Base-by-base conservation (phyloP, 1,140 invertebrate species). In the Pinna nobilis region DNA sequence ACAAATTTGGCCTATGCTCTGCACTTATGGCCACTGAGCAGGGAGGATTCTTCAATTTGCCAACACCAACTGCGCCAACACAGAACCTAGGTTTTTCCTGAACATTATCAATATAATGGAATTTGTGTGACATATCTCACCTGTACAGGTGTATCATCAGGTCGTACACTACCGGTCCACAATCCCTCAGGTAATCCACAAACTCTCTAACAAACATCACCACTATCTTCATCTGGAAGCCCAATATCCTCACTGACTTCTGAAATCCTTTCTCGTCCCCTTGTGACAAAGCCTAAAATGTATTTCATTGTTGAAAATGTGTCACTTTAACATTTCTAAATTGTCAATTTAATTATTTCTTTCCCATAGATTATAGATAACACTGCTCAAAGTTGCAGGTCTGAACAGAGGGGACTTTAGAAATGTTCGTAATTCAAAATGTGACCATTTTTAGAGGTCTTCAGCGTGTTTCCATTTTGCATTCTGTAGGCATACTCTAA, bases 181-280 rank as follows among this genome's bases (percentile, higher is more conserved):
- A 82, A 6, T 69, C 67, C 39, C 63, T 70, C 1, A 86, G 41
- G 49, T 70, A 75, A 35, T 76, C 65, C 5, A 67, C 44, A 69
- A 75, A 86, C n/a, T 84, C 85, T 50, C 80, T 79, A 20, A 84
- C 72, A 57, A 87, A 59, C 28, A 76, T 79, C 3, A 86, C 76
- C 18, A 84, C 33, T 15, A 87, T 81, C 61, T 86, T 84, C 77
- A 87, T 79, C 65, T 86, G 81, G 60, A 86, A 87, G 23, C 81
- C 80, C 18, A 83, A 70, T 30, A 87, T 81, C 59, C 83, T 85
- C 32, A 86, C 50, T 15, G 80, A 80, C 64, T 85, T 87, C 70
- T 71, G 77, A 55, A 87, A 86, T 11, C 79, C 70, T 66, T 84
- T 85, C 55, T 82, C 80, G 63, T 87, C 84, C 23, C 80, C 82